Evolutionary conservation across 1,140 invertebrate species (phyloP).

Genomic region (Dufourea novaeangliae): DNA sequence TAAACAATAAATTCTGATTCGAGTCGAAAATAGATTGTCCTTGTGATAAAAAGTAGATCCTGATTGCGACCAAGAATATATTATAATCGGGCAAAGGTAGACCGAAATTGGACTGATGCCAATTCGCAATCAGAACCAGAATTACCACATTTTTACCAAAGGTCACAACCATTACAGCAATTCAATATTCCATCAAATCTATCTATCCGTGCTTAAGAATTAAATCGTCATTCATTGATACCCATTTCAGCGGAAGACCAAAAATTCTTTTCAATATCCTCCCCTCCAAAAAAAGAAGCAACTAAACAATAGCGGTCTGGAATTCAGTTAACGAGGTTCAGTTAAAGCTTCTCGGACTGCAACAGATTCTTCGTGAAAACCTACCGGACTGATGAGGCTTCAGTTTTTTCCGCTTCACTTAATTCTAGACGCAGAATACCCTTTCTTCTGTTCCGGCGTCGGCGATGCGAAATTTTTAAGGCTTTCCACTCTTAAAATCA

Average conservation of each 20-base stretch:
- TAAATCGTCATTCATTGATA: too few species aligned
- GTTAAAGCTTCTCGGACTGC: neutral
- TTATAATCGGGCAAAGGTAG: too few species aligned
- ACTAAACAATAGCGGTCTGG: neutral
- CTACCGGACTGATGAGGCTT: neutral
- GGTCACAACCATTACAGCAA: too few species aligned
- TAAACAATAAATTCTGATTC: too few species aligned
- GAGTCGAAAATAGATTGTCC: neutral
- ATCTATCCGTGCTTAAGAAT: too few species aligned
- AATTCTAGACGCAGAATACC: neutral
- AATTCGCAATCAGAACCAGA: too few species aligned
- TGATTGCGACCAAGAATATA: too few species aligned
- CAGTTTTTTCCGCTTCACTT: neutral
- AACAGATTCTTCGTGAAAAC: neutral
- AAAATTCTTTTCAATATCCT: too few species aligned
- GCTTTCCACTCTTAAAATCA: neutral
- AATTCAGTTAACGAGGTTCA: neutral
- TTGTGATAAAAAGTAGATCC: neutral
- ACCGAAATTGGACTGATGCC: neutral
- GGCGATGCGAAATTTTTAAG: neutral
- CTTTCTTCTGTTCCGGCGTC: neutral
- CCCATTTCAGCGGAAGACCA: too few species aligned
- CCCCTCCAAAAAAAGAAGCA: neutral
- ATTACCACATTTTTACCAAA: too few species aligned
- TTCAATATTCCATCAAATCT: too few species aligned